Evolutionary conservation across 2,797 vertebrate species (phyloP).

Genomic region (Meriones psammophilus): DNA sequence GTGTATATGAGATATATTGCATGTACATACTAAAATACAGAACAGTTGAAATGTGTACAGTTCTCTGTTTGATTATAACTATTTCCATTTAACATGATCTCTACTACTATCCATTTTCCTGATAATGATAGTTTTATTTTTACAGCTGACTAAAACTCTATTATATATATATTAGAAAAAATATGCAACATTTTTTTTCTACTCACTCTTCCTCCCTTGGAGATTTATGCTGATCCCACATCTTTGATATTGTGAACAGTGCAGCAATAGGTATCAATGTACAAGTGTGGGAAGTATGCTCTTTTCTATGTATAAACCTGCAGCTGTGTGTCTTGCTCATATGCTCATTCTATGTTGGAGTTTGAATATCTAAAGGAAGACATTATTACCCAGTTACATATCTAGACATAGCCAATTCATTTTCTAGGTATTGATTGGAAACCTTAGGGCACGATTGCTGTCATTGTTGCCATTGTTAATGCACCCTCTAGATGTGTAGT

Average conservation of each 20-base stretch:
- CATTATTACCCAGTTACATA: not conserved
- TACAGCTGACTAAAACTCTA: not conserved
- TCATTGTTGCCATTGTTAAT: too few relatives aligned
- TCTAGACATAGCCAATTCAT: not conserved
- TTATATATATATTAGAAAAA: not conserved
- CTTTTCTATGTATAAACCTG: not conserved
- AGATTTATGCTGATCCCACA: not conserved
- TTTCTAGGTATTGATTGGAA: not conserved
- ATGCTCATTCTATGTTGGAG: not conserved
- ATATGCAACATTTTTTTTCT: not conserved
- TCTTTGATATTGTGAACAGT: not conserved
- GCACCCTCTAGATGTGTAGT: not conserved
- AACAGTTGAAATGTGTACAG: not conserved
- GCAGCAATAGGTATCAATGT: fast-evolving
- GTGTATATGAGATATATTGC: not conserved
- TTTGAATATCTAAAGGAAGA: not conserved
- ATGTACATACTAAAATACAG: not conserved
- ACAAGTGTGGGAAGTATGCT: not conserved
- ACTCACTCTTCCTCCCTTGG: not conserved
- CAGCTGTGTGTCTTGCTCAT: not conserved
- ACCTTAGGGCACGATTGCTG: not conserved
- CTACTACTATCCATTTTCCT: not conserved
- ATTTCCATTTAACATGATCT: not conserved
- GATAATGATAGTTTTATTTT: not conserved
- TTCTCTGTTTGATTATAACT: not conserved